Conservation (phyloP, 1,140 invertebrate genomes). For the Cardiocondyla obscurior region DNA sequence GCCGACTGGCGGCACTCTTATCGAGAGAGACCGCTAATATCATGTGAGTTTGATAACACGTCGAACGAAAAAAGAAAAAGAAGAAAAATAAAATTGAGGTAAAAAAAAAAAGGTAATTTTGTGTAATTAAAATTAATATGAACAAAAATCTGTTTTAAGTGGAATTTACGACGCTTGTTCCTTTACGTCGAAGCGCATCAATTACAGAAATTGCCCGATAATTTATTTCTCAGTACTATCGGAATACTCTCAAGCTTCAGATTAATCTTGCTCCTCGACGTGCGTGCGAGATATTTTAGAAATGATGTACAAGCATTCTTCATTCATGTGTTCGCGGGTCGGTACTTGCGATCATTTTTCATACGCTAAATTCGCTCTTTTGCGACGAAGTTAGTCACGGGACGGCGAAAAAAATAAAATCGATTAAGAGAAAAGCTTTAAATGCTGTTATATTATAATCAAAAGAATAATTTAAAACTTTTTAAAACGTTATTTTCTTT, state of each 20-base stretch:
- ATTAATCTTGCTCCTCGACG: constrained; percentile 10
- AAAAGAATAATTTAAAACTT: not conserved
- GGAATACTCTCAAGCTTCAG: not conserved
- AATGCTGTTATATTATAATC: not conserved
- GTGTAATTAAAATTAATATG: not conserved
- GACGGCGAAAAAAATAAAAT: not conserved
- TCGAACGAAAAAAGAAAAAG: not conserved
- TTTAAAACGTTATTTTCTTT: not conserved
- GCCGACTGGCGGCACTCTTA: not conserved
- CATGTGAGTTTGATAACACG: not conserved
- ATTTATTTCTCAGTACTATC: constrained; percentile 19
- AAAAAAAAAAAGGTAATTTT: too few relatives aligned
- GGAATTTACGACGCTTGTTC: not conserved
- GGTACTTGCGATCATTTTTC: constrained; percentile 17
- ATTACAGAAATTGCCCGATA: constrained; percentile 10
- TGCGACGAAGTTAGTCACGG: not conserved
- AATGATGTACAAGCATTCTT: constrained; percentile 15
- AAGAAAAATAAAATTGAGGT: too few relatives aligned
- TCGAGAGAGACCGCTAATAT: not conserved
- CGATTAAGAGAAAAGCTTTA: not conserved
- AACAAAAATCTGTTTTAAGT: not conserved
- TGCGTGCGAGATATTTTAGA: constrained; percentile 3
- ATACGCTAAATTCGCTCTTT: not conserved
- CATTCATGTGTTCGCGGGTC: not conserved
- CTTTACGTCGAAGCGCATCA: not conserved